Base-by-base conservation (phyloP, 2,113 vertebrate genomes). In the Mola mola region DNA sequence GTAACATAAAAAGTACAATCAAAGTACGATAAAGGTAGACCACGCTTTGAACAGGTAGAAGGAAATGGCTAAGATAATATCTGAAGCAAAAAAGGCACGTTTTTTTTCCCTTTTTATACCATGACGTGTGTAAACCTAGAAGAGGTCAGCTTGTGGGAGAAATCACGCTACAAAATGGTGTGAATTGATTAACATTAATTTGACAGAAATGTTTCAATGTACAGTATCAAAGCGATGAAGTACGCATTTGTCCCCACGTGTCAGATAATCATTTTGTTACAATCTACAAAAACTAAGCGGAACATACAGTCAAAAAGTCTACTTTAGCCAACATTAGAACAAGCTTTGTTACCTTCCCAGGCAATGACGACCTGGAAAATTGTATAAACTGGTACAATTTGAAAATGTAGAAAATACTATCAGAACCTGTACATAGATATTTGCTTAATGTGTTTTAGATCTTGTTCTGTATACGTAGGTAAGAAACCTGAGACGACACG, bases 21-120 rank as follows among this genome's bases (percentile, higher is more conserved):
- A 66, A 79, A 66, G 63, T 82, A 82, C 7, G 60, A 84, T 44
- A 73, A 85, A 64, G 81, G 75, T 81, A 66, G 75, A 82, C 60
- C 58, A 56, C 16, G 52, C 64, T 56, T 51, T 17, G 16, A 50
- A 75, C 56, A 52, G n/a, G 67, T 65, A 60, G 60, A 82, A 83
- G 70, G 79, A 78, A 72, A 85, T 58, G 57, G 71, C 82, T 84
- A 64, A 61, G 78, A 88, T 86, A 75, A 84, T 83, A 83, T 67
- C 12, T 61, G 41, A 85, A 88, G 88, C 81, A 84, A 91, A 91
- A 90, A 92, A 92, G 89, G 90, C 91, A 93, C 91, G 63, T 86
- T 33, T 86, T 83, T 73, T 88, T 88, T 86, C 84, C 89, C 88
- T 82, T 91, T 93, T 87, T 86, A 59, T 84, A 81, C 81, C 47